Evolutionary conservation across 1,140 invertebrate species (phyloP).

Genomic region (Drosophila saltans): DNA sequence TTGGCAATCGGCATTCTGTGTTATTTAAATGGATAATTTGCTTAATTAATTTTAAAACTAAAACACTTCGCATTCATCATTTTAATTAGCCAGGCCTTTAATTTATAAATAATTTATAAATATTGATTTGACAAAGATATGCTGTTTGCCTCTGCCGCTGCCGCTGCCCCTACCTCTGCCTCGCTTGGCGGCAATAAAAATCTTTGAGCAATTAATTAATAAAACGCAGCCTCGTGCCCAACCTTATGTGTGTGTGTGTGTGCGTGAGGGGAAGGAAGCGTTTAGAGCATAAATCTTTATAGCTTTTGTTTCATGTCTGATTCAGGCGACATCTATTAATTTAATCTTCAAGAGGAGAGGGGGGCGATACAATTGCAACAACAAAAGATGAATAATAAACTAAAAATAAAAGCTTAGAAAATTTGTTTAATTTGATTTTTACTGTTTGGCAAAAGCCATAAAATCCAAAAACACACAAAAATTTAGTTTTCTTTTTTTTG

Average conservation of each 20-base stretch:
- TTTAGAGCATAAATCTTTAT: slow-evolving; percentile 60
- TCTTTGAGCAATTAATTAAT: slow-evolving; percentile 61
- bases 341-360: slow-evolving; percentile 40
- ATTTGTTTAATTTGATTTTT: slow-evolving; percentile 36
- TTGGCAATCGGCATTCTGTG: slow-evolving; percentile 40
- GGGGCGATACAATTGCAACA: slow-evolving; percentile 33
- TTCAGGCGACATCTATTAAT: slow-evolving; percentile 62
- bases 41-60: slow-evolving; percentile 61
- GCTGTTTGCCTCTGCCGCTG: slow-evolving; percentile 8
- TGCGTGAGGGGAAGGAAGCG: slow-evolving; percentile 35
- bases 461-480: slow-evolving; percentile 56
- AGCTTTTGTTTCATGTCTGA: slow-evolving; percentile 35
- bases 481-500: slow-evolving; percentile 68
- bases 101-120: slow-evolving; percentile 78
- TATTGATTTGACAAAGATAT: slow-evolving; percentile 60
- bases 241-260: slow-evolving; percentile 14
- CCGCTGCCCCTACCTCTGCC: background rate
- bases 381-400: slow-evolving; percentile 18
- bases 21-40: slow-evolving; percentile 62
- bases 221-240: slow-evolving; percentile 46
- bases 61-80: slow-evolving; percentile 74
- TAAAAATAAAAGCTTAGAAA: slow-evolving; percentile 40
- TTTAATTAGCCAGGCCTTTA: slow-evolving; percentile 58
- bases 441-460: slow-evolving; percentile 48
- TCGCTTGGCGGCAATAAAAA: slow-evolving; percentile 46